Evolutionary conservation across 2,113 vertebrate species (phyloP).

Genomic region (Calidris pygmaea): DNA sequence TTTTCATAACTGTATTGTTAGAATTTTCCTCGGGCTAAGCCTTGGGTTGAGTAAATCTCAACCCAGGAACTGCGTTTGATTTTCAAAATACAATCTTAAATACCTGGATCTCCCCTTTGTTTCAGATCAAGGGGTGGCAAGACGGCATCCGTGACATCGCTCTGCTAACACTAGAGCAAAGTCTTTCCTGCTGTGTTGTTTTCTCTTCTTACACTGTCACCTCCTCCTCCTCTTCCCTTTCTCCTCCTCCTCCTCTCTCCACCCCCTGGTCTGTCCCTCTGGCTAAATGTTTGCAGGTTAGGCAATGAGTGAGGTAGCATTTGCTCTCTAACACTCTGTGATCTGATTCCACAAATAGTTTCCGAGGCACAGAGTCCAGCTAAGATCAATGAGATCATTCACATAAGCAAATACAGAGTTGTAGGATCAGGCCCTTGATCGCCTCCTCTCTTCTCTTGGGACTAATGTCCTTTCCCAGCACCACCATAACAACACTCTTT

Average conservation of each 20-base stretch:
- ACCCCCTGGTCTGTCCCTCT: neutral
- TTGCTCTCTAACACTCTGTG: neutral
- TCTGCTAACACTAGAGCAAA: neutral
- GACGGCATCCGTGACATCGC: neutral
- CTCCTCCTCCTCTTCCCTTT: too few species aligned
- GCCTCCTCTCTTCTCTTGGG: neutral
- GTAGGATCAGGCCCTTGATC: conserved; percentile 23
- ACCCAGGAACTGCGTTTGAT: neutral
- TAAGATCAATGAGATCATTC: conserved; percentile 46
- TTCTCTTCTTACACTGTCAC: neutral
- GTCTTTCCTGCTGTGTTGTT: neutral
- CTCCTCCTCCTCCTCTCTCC: neutral
- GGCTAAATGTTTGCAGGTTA: neutral
- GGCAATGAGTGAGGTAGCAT: neutral
- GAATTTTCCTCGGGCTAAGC: neutral
- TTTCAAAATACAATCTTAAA: neutral
- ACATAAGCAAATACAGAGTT: conserved; percentile 43
- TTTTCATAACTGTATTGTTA: neutral
- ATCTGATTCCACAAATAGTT: conserved; percentile 28
- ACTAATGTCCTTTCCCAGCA: neutral
- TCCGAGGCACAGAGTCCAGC: neutral
- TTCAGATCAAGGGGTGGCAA: neutral
- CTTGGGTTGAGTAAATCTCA: neutral
- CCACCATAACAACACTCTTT: neutral
- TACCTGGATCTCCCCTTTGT: neutral